A percentile compares a stretch with the other conserved stretches of the same genome.
phyloP scores from a whole-genome alignment of 2,113 vertebrate genomes.

The Gobiocypris rarus region DNA sequence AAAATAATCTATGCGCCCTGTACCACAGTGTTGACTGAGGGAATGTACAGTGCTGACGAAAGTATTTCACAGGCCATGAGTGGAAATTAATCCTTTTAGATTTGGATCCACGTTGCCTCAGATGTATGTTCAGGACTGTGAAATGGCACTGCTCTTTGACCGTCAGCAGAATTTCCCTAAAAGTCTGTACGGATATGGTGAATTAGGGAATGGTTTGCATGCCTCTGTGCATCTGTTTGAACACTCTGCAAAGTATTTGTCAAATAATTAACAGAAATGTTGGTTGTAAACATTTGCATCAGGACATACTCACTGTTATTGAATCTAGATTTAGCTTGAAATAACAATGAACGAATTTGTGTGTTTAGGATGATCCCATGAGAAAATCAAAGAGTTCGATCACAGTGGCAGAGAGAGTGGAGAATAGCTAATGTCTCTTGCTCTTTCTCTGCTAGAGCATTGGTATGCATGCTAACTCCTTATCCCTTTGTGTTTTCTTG shows the following conservation, averaged over 20 bases:
- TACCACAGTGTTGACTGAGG: conserved; percentile 1
- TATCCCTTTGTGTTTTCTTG: conserved; percentile 32
- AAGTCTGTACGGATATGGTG: conserved; percentile 10
- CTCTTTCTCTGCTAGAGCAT: conserved; percentile 23
- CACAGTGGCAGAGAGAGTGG: background rate
- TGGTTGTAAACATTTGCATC: background rate
- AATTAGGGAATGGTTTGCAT: conserved; percentile 1
- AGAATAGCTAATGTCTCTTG: background rate
- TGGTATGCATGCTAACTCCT: conserved; percentile 16
- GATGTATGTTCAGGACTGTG: conserved; percentile 30
- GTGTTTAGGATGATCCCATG: background rate
- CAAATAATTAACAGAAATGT: background rate
- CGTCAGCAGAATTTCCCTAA: conserved; percentile 45
- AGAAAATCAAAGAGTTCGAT: conserved; percentile 22
- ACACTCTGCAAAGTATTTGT: background rate
- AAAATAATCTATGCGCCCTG: conserved; percentile 6
- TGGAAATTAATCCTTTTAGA: conserved; percentile 42
- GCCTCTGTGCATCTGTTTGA: conserved; percentile 5
- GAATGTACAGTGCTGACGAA: conserved; percentile 14
- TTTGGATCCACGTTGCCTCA: conserved; percentile 19
- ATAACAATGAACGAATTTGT: background rate
- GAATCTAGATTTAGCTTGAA: background rate
- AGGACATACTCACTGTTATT: background rate
- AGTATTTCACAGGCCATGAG: conserved; percentile 11
- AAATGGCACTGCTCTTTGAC: conserved; percentile 26